Base-by-base conservation (phyloP, 1,140 invertebrate genomes). In the Drosophila hydei region DNA sequence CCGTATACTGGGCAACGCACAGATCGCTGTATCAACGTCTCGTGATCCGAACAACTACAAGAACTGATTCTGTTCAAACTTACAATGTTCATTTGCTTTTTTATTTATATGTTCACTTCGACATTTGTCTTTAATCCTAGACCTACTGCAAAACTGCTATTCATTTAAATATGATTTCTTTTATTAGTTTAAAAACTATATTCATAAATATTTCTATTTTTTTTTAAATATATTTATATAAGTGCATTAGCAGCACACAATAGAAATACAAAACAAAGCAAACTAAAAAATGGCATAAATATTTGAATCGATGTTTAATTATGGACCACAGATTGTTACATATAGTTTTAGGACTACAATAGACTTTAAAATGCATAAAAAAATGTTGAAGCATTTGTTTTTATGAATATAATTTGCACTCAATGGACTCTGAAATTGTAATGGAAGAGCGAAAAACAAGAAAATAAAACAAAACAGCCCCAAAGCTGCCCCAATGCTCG, bases 401-500 rank as follows among this genome's bases (percentile, higher is more conserved):
- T 55, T 11, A 23, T 16, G 19, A 23, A 54, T 18, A 38, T 9
- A 54, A 54, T 54, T 54, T 40, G 33, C 51, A 55, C 52, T 55
- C 36, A 19, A 25, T 55, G 8, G 36, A 25, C 21, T 42, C 52
- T 40, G 36, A 16, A 42, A 42, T 42, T 55, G 25, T 25, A 55
- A 55, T 55, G 52, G 36, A 8, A 55, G n/a, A 23, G 19, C 19
- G 19, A 23, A 40, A 6, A 40, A 50, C 25, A 52, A 52, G 7
- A 45, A 36, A 52, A 63, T 38, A 9, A 52, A 51, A 19, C 27
- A 38, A 47, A 43, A 25, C 54, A 58, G 23, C n/a, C 21, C 8
- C n/a, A 55, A 59, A 59, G 42, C 55, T 27, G 6, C 23, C 38
- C 19, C 45, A 54, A 61, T 25, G 36, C 40, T 51, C 14, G 25